Evolutionary conservation across 2,113 vertebrate species (phyloP).

Genomic region (Ctenomys sociabilis): DNA sequence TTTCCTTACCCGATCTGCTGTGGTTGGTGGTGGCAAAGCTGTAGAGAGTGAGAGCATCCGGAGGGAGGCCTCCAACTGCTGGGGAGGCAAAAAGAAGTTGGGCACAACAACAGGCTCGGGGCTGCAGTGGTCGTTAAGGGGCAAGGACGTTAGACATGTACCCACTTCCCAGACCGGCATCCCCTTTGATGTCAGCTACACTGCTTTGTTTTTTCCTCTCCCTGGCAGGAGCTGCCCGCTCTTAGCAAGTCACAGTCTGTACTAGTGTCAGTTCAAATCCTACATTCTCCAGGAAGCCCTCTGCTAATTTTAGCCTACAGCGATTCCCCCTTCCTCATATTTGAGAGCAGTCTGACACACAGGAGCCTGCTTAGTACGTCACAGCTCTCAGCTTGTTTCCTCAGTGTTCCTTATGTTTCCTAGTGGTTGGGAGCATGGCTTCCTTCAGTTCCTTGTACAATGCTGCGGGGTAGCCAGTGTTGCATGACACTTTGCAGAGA

Average conservation of each 20-base stretch:
- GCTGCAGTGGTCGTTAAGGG: constrained; percentile 88
- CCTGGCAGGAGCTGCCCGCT: neutral
- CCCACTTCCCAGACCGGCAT: neutral
- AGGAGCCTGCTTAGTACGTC: neutral
- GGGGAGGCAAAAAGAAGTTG: constrained; percentile 95
- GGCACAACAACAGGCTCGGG: constrained; percentile 87
- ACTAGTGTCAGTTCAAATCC: constrained; percentile 3
- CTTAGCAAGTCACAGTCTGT: neutral
- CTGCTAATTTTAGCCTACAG: neutral
- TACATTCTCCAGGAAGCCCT: neutral
- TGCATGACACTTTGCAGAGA: neutral
- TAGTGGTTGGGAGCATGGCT: neutral
- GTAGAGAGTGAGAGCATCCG: constrained; percentile 89
- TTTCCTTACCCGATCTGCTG: constrained; percentile 85
- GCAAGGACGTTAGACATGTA: constrained; percentile 16
- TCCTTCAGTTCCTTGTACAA: neutral
- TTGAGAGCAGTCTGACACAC: neutral
- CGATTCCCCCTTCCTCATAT: neutral
- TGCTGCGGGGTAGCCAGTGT: neutral
- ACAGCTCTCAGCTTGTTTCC: neutral
- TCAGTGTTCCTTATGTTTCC: neutral
- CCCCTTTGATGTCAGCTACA: neutral
- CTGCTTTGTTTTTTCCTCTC: neutral
- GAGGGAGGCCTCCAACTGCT: constrained; percentile 94
- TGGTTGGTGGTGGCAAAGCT: constrained; percentile 79